phyloP scores from a whole-genome alignment of 30 jellyfish, hydroid and myxozoan species.

The Hydractinia symbiolongicarpus region DNA sequence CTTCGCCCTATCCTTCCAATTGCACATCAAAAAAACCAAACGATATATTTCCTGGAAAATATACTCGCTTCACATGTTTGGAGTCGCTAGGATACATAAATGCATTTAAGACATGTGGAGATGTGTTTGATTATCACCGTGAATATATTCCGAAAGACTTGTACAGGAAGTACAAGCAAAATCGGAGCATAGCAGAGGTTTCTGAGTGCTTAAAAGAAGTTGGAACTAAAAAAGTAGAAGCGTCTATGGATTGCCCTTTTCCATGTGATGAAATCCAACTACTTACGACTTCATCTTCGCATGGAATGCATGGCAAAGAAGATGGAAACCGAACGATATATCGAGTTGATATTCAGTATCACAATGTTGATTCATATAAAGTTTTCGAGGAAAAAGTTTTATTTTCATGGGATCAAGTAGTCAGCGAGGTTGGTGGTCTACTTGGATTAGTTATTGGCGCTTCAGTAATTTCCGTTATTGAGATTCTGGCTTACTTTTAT shows the following conservation, averaged over 20 bases:
- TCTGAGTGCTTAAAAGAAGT: background rate
- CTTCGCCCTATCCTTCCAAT: constrained; percentile 32
- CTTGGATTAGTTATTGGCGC: constrained; percentile 31
- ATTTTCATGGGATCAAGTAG: constrained; percentile 18
- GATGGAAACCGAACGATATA: background rate
- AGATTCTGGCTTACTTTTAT: constrained; percentile 13
- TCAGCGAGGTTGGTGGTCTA: constrained; percentile 34
- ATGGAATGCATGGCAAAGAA: background rate
- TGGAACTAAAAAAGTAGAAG: background rate
- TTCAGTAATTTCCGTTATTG: constrained; percentile 20
- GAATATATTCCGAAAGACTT: constrained; percentile 30
- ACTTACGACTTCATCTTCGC: background rate
- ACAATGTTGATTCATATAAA: constrained; percentile 31
- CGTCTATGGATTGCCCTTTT: constrained; percentile 20
- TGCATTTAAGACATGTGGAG: constrained; percentile 31
- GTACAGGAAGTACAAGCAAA: constrained; percentile 11
- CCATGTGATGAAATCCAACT: constrained; percentile 24
- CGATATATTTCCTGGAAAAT: constrained; percentile 30
- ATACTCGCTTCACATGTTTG: constrained; percentile 18
- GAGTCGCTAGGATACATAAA: constrained; percentile 21
- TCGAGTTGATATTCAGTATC: constrained; percentile 21
- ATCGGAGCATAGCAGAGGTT: background rate
- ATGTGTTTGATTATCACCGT: constrained; percentile 17
- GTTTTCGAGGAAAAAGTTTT: constrained; percentile 23
- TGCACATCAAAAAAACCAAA: constrained; percentile 11